These are phyloP conservation scores for Phortica variegata DNA, from an alignment of 1,140 invertebrate genomes.

Conservation along the genomic window DNA sequence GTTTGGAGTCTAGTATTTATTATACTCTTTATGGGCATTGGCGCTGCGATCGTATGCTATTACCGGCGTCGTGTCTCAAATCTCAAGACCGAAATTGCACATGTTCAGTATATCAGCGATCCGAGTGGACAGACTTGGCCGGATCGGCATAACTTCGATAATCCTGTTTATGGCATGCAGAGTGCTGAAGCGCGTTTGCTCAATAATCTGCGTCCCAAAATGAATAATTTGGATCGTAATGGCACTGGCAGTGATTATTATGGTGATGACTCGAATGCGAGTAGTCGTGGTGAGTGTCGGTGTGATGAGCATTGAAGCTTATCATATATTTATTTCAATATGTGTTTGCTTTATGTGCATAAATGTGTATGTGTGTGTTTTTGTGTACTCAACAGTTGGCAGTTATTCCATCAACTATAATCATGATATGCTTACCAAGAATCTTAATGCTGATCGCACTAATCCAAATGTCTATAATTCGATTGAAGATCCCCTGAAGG, in stretches of 20 bases:
- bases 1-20: slow-evolving; percentile 68
- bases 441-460: slow-evolving; percentile 77
- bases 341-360: too few species aligned
- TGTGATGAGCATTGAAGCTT: too few species aligned
- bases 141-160: slow-evolving; percentile 88
- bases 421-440: slow-evolving; percentile 68
- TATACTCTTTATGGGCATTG: slow-evolving; percentile 67
- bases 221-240: slow-evolving; percentile 47
- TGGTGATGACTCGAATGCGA: slow-evolving; percentile 46
- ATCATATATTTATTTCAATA: background rate
- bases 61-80: slow-evolving; percentile 74
- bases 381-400: slow-evolving; percentile 50
- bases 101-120: slow-evolving; percentile 87
- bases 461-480: slow-evolving; percentile 86
- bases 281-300: slow-evolving; percentile 34
- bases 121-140: slow-evolving; percentile 63
- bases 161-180: slow-evolving; percentile 85
- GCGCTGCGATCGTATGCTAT: slow-evolving; percentile 69
- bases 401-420: slow-evolving; percentile 60
- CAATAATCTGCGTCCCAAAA: slow-evolving; percentile 66
- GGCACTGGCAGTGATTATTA: slow-evolving; percentile 30
- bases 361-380: too few species aligned
- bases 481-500: slow-evolving; percentile 68
- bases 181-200: slow-evolving; percentile 63
- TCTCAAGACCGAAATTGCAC: slow-evolving; percentile 81